Base-by-base conservation (phyloP, 1,140 invertebrate genomes). In the Eciton burchellii region DNA sequence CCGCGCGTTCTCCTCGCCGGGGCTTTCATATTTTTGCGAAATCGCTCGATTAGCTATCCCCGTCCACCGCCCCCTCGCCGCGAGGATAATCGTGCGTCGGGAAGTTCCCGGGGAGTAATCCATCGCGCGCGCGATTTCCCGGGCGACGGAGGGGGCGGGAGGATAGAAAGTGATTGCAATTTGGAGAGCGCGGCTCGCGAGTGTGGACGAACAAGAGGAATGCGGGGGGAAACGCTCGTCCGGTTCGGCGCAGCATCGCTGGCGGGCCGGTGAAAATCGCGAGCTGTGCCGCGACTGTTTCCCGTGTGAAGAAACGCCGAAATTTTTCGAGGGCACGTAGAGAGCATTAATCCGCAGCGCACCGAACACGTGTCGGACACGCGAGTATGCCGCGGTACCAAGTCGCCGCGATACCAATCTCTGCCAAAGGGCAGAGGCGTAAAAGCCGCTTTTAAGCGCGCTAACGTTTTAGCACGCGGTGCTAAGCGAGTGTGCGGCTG, bases 1-100 rank as follows among this genome's bases (percentile, higher is more conserved):
- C n/a, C 77, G 45, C 56, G 56, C 66, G 54, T 81, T 45, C 59
- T 8, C 26, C 41, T 59, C 66, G n/a, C n/a, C n/a, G n/a, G 68
- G 41, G 54, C 21, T 52, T 73, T 73, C 77, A 81, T 81, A 81
- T 81, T 81, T 81, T 81, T 73, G 56, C 35, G 45, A 81, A 60
- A 73, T 73, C 68, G 26, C 14, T 14, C 57, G 77, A 73, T 81
- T 73, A 70, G 63, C 12, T 77, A 68, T 19, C 6, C 24, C 57
- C 21, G 45, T 19, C 63, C 35, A 29, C 47, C 21, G 49, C 29
- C 16, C 47, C 6, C 3, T 24, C 24, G n/a, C n/a, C n/a, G n/a
- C n/a, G n/a, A n/a, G 66, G 24, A 43, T 41, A 29, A 59, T 45
- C 65, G 12, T 29, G 24, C 65, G 35, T 41, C 59, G 16, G 52